Base-by-base conservation (phyloP, 2,113 vertebrate species). In the Pelecanus crispus region DNA sequence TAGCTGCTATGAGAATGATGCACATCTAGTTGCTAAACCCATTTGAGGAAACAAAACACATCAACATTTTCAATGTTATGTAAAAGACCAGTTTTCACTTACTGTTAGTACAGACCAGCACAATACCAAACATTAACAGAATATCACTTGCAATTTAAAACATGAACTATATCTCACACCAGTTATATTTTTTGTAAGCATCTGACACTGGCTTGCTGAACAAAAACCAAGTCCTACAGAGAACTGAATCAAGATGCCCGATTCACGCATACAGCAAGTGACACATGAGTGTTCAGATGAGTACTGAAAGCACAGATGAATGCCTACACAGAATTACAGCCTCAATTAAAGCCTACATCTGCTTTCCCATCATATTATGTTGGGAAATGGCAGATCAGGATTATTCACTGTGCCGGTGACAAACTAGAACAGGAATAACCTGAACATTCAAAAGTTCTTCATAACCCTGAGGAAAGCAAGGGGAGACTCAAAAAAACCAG, bases 381-480 rank as follows among this genome's bases (percentile, higher is more conserved):
- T 94, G 70, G 58, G 92, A 96, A 96, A 94, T 10, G 4, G 45
- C 38, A 77, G 28, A 67, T 26, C 52, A 86, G 61, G 52, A 84
- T 71, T 91, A 88, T 84, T 65, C 83, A 87, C 61, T 49, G n/a
- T 38, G 70, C 61, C 3, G 0, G 25, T 91, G 73, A 71, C 65
- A 90, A 85, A 89, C 31, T 17, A 85, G 34, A 92, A 91, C 61
- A 87, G 28, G 71, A 95, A 90, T 79, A 94, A 95, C 59, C 29
- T 13, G 42, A 81, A 25, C 19, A 32, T 47, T 81, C 45, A 66
- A 6, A 55, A 82, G 45, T 18, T 29, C 42, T 49, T 90, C 53
- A 9, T 25, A 86, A 58, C 10, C 21, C 40, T 2, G 15, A 83
- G 22, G 20, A 92, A 93, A 74, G n/a, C 63, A 93, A 71, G 68